A percentile compares a stretch with the other conserved stretches of the same genome.
These are phyloP conservation scores for Rhadinocentrus ornatus DNA, from an alignment of 2,797 vertebrate species.

Conservation along the genomic window DNA sequence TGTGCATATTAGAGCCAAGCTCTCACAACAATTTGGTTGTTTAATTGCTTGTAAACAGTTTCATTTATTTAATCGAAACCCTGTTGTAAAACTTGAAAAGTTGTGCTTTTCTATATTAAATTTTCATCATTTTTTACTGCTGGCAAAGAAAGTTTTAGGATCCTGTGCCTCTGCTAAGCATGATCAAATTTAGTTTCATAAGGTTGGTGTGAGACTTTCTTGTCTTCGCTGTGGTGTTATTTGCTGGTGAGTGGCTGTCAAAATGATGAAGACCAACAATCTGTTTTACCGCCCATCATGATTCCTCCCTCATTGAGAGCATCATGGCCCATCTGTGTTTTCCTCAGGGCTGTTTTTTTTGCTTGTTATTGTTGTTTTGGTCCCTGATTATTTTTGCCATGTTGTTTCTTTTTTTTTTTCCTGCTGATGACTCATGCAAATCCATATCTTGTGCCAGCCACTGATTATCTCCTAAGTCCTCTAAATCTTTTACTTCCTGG, in stretches of 20 bases:
- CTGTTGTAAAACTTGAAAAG: background rate
- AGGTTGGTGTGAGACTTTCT: conserved; percentile 6
- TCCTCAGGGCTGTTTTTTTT: conserved; percentile 48
- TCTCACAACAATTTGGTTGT: background rate
- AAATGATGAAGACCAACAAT: conserved; percentile 44
- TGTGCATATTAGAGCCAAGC: background rate
- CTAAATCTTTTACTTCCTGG: conserved; percentile 31
- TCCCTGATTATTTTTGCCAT: conserved; percentile 41
- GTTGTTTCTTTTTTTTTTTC: conserved; percentile 44
- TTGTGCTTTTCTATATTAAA: background rate
- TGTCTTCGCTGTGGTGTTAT: background rate
- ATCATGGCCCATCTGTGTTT: conserved; percentile 64
- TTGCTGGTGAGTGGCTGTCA: conserved; percentile 35
- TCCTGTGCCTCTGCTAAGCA: background rate
- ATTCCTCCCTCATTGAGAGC: conserved; percentile 48
- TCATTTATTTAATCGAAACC: conserved; percentile 6
- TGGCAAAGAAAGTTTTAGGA: background rate
- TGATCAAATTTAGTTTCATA: background rate
- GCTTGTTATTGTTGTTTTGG: conserved; percentile 4
- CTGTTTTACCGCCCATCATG: conserved; percentile 47
- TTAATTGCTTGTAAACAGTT: background rate
- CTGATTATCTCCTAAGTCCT: conserved; percentile 43
- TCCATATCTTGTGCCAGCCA: conserved; percentile 46
- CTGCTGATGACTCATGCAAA: conserved; percentile 64
- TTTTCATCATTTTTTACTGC: background rate